Conservation (phyloP, 2,113 vertebrate genomes). For the Sander vitreus region DNA sequence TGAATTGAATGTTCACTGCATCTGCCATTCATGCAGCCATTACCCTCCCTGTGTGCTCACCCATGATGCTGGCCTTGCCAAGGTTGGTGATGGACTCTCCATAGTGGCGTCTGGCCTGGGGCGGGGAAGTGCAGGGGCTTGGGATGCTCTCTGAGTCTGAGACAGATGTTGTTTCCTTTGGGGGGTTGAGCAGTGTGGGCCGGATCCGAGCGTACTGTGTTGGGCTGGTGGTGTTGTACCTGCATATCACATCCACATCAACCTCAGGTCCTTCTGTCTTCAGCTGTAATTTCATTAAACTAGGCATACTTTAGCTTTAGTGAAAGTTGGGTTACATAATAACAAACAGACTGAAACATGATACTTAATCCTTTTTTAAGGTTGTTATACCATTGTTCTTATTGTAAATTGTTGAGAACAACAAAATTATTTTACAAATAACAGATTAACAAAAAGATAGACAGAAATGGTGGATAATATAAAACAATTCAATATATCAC, state of each 20-base stretch:
- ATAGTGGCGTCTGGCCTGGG: conserved; percentile 90
- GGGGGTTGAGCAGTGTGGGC: conserved; percentile 89
- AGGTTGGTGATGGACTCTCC: conserved; percentile 96
- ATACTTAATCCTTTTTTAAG: background rate
- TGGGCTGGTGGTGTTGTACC: conserved; percentile 91
- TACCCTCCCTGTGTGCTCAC: conserved; percentile 75
- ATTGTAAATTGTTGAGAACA: background rate
- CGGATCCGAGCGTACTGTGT: conserved; percentile 91
- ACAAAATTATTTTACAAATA: background rate
- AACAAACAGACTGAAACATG: background rate
- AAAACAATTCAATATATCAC: background rate
- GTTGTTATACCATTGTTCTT: background rate
- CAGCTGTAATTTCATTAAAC: background rate
- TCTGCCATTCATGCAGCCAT: background rate
- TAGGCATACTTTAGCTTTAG: background rate
- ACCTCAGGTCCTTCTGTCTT: background rate
- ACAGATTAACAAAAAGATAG: background rate
- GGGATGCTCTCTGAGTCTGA: conserved; percentile 88
- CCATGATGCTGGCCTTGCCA: conserved; percentile 97
- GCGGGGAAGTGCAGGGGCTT: conserved; percentile 93
- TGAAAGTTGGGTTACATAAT: background rate
- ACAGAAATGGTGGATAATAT: background rate
- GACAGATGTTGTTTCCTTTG: conserved; percentile 86
- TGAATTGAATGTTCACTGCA: background rate
- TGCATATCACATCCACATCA: conserved; percentile 45